Evolutionary conservation across 1,140 invertebrate genomes (phyloP).

Genomic region (Lysiphlebus fabarum): DNA sequence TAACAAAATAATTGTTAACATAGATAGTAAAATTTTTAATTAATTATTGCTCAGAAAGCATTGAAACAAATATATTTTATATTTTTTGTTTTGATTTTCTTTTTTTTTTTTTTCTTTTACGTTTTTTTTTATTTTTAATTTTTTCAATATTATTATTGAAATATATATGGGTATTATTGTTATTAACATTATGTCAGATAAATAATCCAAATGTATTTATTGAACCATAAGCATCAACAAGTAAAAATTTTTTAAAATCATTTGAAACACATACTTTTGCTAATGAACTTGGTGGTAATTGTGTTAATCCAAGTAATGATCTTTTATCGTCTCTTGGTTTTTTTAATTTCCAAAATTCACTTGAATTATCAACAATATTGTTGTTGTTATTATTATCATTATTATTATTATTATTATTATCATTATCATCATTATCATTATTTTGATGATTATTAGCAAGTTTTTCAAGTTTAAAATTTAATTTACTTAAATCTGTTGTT

Average conservation of each 20-base stretch:
- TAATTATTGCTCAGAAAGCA: too few relatives aligned
- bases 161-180: not conserved
- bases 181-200: not conserved
- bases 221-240: constrained; percentile 45
- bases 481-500: constrained; percentile 6
- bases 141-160: constrained; percentile 9
- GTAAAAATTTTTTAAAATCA: constrained; percentile 48
- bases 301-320: constrained; percentile 39
- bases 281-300: constrained; percentile 37
- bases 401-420: too few relatives aligned
- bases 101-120: not conserved
- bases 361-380: constrained; percentile 5
- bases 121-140: constrained; percentile 5
- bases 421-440: not conserved
- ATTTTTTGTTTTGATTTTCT: too few relatives aligned
- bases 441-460: not conserved
- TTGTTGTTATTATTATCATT: not conserved
- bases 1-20: too few relatives aligned
- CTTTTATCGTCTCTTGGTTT: constrained; percentile 31
- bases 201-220: constrained; percentile 37
- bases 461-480: not conserved
- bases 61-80: too few relatives aligned
- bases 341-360: constrained; percentile 39
- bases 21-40: too few relatives aligned
- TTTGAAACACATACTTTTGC: constrained; percentile 43